Evolutionary conservation across 2,888 invertebrate species (phyloP).

Genomic region (Chloroclystis v-ata): DNA sequence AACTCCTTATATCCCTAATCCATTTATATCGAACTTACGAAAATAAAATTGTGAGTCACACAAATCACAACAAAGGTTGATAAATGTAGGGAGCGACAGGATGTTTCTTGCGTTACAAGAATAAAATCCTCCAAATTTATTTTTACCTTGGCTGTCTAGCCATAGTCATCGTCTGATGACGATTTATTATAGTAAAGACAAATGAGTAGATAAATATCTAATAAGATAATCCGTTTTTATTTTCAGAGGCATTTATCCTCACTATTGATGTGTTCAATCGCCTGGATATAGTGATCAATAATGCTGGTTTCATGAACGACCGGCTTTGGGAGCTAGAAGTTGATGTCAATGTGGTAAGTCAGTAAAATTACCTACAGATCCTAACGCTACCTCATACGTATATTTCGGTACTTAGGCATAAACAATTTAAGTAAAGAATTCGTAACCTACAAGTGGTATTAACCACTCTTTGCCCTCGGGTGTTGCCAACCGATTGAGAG

Average conservation of each 20-base stretch:
- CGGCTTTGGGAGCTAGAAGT: constrained; percentile 86
- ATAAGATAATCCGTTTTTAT: too few species aligned
- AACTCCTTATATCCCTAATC: too few species aligned
- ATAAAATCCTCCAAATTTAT: constrained; percentile 17
- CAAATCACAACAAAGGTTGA: constrained; percentile 1
- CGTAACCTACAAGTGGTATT: too few species aligned
- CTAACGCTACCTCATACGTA: too few species aligned
- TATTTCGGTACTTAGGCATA: too few species aligned
- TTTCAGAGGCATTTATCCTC: constrained; percentile 84
- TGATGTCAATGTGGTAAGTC: constrained; percentile 84
- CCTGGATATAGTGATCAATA: constrained; percentile 87
- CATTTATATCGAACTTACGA: too few species aligned
- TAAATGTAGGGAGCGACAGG: constrained; percentile 1
- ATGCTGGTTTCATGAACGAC: constrained; percentile 88
- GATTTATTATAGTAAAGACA: too few species aligned
- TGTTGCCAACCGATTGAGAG: too few species aligned
- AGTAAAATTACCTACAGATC: too few species aligned
- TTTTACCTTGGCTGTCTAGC: constrained; percentile 14
- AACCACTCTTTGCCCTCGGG: too few species aligned
- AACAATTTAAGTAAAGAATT: too few species aligned
- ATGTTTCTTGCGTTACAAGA: constrained; percentile 16
- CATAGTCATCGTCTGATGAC: background rate
- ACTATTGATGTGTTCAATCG: constrained; percentile 84
- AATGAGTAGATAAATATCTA: too few species aligned
- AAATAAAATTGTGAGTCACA: background rate